Base-by-base conservation (phyloP, 2,888 invertebrate species). In the Microctonus brassicae region DNA sequence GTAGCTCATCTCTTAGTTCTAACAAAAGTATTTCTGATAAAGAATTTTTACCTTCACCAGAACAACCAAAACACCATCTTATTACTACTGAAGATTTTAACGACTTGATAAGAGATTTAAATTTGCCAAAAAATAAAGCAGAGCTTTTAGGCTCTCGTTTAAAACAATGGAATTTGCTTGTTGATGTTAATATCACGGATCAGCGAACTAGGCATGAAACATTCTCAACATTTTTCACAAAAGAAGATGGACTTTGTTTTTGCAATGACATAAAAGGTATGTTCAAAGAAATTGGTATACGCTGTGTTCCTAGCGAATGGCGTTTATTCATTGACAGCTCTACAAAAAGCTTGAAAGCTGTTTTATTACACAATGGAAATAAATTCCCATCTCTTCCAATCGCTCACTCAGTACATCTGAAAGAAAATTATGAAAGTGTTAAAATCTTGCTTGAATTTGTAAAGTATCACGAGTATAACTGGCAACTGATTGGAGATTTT, bases 321-420 rank as follows among this genome's bases (percentile, higher is more conserved):
- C 66, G 73, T 64, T 60, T 74, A 33, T 74, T 75, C 36, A 76
- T 76, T 20, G 74, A 75, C 47, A 72, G 68, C 55, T 74, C 63
- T 24, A 75, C 73, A 65, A 61, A 29, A n/a, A 74, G 74, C 42
- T 71, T 70, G 58, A 74, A 73, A 58, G 57, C 64, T 36, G 72
- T 75, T 33, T 47, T 58, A 17, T 42, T 73, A 36, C 60, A 69
- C 39, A 73, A 70, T 73, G 65, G 63, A 53, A 74, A 73, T 17
- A 39, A 57, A 64, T 63, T 58, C 69, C 70, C 67, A 22, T 55
- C 72, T 34, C 70, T 75, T 57, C 70, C 72, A 26, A 61, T 73
- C 22, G 68, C 68, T 17, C 75, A 75, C 55, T 72, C n/a, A n/a
- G n/a, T n/a, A n/a, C n/a, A n/a, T n/a, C n/a, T n/a, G n/a, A n/a